Conservation (phyloP, 2,888 invertebrate species). For the Chromoteleia sp. region DNA sequence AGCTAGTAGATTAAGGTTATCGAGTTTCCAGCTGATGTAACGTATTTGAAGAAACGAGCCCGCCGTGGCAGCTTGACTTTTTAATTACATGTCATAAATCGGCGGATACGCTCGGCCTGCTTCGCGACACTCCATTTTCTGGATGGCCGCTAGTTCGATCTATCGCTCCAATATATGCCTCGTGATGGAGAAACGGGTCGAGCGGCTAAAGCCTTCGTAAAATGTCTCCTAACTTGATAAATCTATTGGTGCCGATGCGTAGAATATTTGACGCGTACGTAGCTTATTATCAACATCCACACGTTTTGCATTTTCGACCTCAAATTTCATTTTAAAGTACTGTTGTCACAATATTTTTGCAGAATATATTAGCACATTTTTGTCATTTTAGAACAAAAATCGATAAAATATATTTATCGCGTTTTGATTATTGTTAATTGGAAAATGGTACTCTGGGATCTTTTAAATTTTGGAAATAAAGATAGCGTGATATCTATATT, state of each 20-base stretch:
- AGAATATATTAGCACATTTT: not conserved
- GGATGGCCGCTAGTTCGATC: conserved; percentile 81
- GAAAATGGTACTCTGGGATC: not conserved
- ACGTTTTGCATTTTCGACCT: conserved; percentile 5
- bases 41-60: conserved; percentile 73
- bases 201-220: conserved; percentile 74
- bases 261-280: conserved; percentile 61
- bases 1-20: conserved; percentile 73
- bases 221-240: conserved; percentile 78
- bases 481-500: conserved; percentile 12
- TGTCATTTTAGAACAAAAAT: not conserved
- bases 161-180: conserved; percentile 72
- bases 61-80: conserved; percentile 78
- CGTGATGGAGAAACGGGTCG: conserved; percentile 57
- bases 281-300: conserved; percentile 50
- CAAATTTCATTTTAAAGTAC: conserved; percentile 11
- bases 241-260: conserved; percentile 72
- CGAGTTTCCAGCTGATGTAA: conserved; percentile 75
- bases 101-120: conserved; percentile 79
- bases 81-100: conserved; percentile 83
- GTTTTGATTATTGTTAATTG: not conserved
- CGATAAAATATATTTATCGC: not conserved
- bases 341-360: conserved; percentile 5
- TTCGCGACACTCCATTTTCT: conserved; percentile 82
- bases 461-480: conserved; percentile 20